A percentile compares a stretch with the other conserved stretches of the same genome.
phyloP scores from a whole-genome alignment of 2,113 vertebrate genomes.

The Columbina picui region DNA sequence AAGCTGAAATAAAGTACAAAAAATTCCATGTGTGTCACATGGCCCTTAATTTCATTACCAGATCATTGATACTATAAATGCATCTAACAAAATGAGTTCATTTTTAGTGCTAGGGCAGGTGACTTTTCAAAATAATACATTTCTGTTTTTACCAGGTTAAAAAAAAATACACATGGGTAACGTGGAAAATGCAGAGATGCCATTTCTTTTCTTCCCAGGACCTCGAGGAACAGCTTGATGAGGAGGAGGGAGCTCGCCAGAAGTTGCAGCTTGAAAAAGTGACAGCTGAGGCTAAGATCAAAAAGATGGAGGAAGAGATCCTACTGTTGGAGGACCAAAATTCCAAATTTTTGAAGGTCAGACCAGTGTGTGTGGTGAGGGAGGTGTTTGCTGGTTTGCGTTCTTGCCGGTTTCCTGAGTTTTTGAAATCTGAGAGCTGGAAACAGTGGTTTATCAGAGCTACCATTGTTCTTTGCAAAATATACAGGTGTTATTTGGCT shows the following conservation, averaged over 20 bases:
- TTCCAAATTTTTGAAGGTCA: constrained; percentile 95
- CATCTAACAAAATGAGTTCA: not conserved
- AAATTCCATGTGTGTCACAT: not conserved
- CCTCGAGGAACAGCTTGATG: constrained; percentile 95
- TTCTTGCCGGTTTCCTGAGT: not conserved
- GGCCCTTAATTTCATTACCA: not conserved
- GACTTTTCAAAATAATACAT: not conserved
- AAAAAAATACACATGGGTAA: not conserved
- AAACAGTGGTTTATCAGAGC: not conserved
- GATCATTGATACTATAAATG: not conserved
- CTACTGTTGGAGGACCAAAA: constrained; percentile 96
- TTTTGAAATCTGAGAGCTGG: not conserved
- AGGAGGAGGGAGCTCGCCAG: constrained; percentile 95
- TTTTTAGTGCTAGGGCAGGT: not conserved
- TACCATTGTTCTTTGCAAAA: not conserved
- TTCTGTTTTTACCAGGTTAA: not conserved
- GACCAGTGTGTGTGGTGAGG: not conserved
- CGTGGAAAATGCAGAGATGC: not conserved
- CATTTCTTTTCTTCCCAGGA: constrained; percentile 76
- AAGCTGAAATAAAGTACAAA: not conserved
- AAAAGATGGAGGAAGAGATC: constrained; percentile 98
- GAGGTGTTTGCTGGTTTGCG: not conserved
- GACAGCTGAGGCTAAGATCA: constrained; percentile 95
- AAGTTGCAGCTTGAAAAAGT: constrained; percentile 98
- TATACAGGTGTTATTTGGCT: not conserved